Evolutionary conservation across 2,888 invertebrate genomes (phyloP).

Genomic region (Ischnura elegans): DNA sequence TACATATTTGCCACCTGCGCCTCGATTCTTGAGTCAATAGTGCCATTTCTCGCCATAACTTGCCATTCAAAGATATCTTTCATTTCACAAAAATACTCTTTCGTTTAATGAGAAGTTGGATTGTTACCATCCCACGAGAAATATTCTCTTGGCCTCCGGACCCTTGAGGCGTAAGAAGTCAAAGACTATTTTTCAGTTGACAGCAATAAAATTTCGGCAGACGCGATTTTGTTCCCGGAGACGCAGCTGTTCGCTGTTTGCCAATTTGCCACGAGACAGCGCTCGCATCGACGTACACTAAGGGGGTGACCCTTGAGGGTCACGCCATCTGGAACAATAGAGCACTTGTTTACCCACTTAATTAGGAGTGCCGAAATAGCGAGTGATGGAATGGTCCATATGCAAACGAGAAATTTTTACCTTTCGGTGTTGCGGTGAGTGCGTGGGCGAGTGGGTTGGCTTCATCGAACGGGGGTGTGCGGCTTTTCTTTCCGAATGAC

Average conservation of each 20-base stretch:
- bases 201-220: background rate
- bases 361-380: constrained; percentile 44
- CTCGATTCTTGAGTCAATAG: no score
- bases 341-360: constrained; percentile 51
- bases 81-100: no score
- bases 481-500: constrained; percentile 5
- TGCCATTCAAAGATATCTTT: no score
- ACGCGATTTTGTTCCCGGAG: background rate
- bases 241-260: background rate
- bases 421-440: background rate
- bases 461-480: background rate
- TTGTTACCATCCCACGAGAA: background rate
- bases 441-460: no score
- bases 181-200: background rate
- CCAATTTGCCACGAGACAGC: background rate
- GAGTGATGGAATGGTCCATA: background rate
- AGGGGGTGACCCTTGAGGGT: constrained; percentile 33
- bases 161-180: background rate
- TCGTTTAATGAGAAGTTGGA: no score
- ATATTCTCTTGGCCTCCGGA: background rate
- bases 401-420: constrained; percentile 36
- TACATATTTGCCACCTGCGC: no score
- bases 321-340: background rate
- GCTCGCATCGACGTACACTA: background rate
- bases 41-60: no score